These are phyloP conservation scores for Epicampocera succincta DNA, from an alignment of 2,888 invertebrate genomes.

Conservation along the genomic window DNA sequence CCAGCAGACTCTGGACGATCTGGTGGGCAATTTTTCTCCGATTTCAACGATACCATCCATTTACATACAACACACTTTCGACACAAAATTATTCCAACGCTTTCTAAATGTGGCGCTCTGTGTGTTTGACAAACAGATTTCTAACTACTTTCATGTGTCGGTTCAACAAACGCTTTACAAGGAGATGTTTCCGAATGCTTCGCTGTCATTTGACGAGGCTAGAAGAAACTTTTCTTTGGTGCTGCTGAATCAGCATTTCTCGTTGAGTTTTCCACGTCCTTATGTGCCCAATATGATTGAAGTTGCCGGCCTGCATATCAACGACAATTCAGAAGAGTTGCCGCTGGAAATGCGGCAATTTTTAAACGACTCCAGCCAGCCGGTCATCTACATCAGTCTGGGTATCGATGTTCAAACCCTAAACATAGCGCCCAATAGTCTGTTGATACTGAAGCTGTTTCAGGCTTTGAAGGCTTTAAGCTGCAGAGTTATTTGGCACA, in stretches of 20 bases:
- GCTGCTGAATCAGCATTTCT: conserved; percentile 75
- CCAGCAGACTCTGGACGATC: conserved; percentile 68
- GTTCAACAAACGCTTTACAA: neutral
- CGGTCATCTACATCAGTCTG: neutral
- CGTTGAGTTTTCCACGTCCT: conserved; percentile 74
- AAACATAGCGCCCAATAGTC: neutral
- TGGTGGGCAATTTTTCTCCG: conserved; percentile 75
- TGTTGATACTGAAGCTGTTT: conserved; percentile 33
- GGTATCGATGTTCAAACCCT: neutral
- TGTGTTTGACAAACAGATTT: neutral
- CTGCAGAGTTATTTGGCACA: conserved; percentile 81
- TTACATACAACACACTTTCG: conserved; percentile 68
- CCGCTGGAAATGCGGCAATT: conserved; percentile 78
- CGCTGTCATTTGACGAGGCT: conserved; percentile 62
- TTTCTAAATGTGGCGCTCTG: conserved; percentile 72
- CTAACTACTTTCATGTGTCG: conserved; percentile 18
- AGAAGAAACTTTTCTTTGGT: conserved; percentile 70
- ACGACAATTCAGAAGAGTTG: conserved; percentile 74
- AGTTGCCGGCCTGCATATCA: conserved; percentile 79
- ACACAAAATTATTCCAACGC: conserved; percentile 13
- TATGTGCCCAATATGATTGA: conserved; percentile 80
- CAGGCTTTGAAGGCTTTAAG: conserved; percentile 71
- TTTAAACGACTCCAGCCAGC: conserved; percentile 76
- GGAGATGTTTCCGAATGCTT: conserved; percentile 72
- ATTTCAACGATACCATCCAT: conserved; percentile 76